These are phyloP conservation scores for Pogonomyrmex barbatus DNA, from an alignment of 1,140 invertebrate genomes.

Conservation along the genomic window DNA sequence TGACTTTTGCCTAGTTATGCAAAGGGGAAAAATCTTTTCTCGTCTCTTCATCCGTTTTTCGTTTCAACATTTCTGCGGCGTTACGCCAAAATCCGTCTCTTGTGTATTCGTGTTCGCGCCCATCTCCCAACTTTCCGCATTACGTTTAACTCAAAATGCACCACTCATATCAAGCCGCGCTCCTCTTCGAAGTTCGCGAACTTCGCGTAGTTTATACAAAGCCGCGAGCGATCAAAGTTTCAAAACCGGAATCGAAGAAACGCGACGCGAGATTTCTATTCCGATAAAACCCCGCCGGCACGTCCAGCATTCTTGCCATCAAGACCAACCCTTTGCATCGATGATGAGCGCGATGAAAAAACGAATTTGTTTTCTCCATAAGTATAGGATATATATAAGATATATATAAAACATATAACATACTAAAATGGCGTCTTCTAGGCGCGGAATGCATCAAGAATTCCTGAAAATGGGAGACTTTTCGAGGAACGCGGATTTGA, in stretches of 20 bases:
- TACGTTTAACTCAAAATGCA: slow-evolving; percentile 55
- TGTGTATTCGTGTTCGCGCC: slow-evolving; percentile 3
- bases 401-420: not conserved
- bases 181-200: slow-evolving; percentile 19
- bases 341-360: not conserved
- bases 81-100: slow-evolving; percentile 30
- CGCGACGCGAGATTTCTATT: slow-evolving; percentile 33
- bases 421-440: not conserved
- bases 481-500: slow-evolving; percentile 2
- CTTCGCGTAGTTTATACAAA: slow-evolving; percentile 56
- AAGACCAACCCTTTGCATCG: not conserved
- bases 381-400: not conserved
- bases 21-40: not conserved
- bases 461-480: slow-evolving; percentile 44
- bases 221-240: slow-evolving; percentile 60
- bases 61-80: slow-evolving; percentile 1
- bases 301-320: slow-evolving; percentile 50
- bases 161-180: slow-evolving; percentile 40
- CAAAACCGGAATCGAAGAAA: slow-evolving; percentile 42
- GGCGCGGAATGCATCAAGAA: slow-evolving; percentile 33
- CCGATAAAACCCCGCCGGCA: slow-evolving; percentile 26
- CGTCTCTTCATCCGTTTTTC: not conserved
- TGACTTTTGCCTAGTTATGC: not conserved
- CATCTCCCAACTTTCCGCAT: slow-evolving; percentile 48
- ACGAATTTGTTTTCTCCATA: not conserved